Conservation (phyloP, 1,140 invertebrate species). For the Nephila pilipes region DNA sequence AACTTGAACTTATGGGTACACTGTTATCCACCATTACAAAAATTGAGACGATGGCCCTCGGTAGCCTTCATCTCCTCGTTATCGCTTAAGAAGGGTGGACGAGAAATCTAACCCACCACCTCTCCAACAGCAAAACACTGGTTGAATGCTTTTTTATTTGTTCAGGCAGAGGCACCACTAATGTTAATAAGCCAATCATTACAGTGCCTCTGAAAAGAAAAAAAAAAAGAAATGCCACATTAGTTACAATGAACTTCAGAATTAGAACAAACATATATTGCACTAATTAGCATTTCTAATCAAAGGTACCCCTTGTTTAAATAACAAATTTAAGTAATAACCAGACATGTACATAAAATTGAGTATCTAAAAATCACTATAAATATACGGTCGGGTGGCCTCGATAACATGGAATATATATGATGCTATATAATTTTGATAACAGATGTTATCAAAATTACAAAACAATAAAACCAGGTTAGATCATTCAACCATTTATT, state of each 20-base stretch:
- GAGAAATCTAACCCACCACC: constrained; percentile 49
- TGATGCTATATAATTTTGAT: too few relatives aligned
- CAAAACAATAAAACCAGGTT: too few relatives aligned
- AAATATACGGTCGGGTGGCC: too few relatives aligned
- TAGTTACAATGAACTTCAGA: constrained; percentile 51
- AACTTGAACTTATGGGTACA: not conserved
- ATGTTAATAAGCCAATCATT: constrained; percentile 77
- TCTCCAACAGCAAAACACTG: constrained; percentile 66
- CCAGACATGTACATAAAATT: not conserved
- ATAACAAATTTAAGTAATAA: not conserved
- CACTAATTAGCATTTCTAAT: constrained; percentile 68
- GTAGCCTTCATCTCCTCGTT: constrained; percentile 27
- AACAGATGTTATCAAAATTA: too few relatives aligned
- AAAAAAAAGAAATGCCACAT: constrained; percentile 70
- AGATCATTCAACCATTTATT: too few relatives aligned
- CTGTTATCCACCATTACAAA: not conserved
- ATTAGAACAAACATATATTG: constrained; percentile 47
- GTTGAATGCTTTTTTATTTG: constrained; percentile 67
- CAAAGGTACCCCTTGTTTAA: constrained; percentile 70
- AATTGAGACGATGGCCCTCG: constrained; percentile 46
- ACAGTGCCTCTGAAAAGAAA: constrained; percentile 78
- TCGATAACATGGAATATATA: too few relatives aligned
- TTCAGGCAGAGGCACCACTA: constrained; percentile 80
- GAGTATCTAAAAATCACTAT: not conserved
- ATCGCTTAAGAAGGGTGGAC: constrained; percentile 51